Evolutionary conservation across 2,888 invertebrate species (phyloP), one percentile per base, ranked within the genome.

Genomic region (Eudemis profundana): DNA sequence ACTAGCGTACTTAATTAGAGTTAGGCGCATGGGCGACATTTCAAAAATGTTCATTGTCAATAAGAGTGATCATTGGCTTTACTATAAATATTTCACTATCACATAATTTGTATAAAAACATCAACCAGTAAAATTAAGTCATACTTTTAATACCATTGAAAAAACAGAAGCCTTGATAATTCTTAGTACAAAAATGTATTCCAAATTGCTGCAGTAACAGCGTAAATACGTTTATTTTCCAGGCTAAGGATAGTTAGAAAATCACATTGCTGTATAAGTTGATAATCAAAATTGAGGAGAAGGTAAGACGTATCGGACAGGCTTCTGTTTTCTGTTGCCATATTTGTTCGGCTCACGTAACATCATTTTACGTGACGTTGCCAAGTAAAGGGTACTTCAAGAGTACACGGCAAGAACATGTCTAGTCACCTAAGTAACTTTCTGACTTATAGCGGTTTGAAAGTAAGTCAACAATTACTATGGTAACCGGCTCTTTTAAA

Each of bases 251-350:
- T 89, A 82, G 81, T 88, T 85, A 89, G 85, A 85, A 90, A 90
- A 83, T 89, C 88, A 44, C 86, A 87, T 87, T 90, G 87, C 88
- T 83, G 87, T 86, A 87, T 90, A 80, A 75, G 81, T 74, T 89
- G 87, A 85, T 50, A 50, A 47, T 42, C 63, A 56, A 63, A 74
- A 66, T 72, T 75, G 63, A 66, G 27, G 21, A 42, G 47, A 69
- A 84, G 87, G 86, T 86, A 85, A 85, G 82, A 72, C 68, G 56
- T 69, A 69, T 56, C 60, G 54, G 53, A 61, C 62, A 78, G 87
- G 87, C 87, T 89, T 87, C 87, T 88, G 87, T 87, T 88, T 85
- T 40, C 7, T 50, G 15, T 56, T 8, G 7, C 44, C 36, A 2
- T 19, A 36, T 10, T 46, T 42, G 15, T 46, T 40, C 10, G 33